Evolutionary conservation across 2,888 invertebrate genomes (phyloP), one percentile per base, ranked within the genome.

Genomic region (Patella caerulea): DNA sequence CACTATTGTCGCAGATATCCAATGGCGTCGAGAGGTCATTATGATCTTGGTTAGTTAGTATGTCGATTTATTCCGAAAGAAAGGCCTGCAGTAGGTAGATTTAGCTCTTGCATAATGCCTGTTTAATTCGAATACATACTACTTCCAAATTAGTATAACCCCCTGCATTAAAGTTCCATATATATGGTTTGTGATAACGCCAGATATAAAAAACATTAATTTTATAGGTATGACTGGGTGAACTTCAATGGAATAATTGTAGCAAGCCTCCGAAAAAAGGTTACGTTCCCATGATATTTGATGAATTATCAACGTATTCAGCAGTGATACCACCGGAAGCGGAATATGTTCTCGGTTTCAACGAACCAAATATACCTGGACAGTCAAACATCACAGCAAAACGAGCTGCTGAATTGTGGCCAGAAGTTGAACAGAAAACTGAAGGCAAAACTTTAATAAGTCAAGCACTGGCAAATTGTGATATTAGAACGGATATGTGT

Each of bases 241-340:
- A 81, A 55, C 76, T 76, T 29, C 65, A 24, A 29, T 17, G 59
- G 59, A 59, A 69, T 15, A 74, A 76, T 52, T 81, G 81, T 45
- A 19, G 29, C 65, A 24, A 24, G 1, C n/a, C 73, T 34, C 76
- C 75, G 59, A 74, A 74, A 9, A 53, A 71, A 15, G 79, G 79
- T 12, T 81, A 79, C 53, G 80, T 85, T 24, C 83, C 86, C 19
- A 85, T 85, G 85, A 76, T 85, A 11, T 86, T 85, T 85, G 83
- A 82, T 7, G 80, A 76, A 74, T 52, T 34, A 3, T 34, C 34
- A 4, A 34, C 34, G 0, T 34, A 34, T 34, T 34, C 34, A 34
- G 34, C 34, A 3, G 34, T 34, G 3, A 54, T 84, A 29, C 79
- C 79, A 14, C 71, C 75, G 4, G 72, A 80, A 55, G 53, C 86